A percentile compares a stretch with the other conserved stretches of the same genome.
Conservation (phyloP, 2,888 invertebrate genomes). For the Nesidiocoris tenuis region DNA sequence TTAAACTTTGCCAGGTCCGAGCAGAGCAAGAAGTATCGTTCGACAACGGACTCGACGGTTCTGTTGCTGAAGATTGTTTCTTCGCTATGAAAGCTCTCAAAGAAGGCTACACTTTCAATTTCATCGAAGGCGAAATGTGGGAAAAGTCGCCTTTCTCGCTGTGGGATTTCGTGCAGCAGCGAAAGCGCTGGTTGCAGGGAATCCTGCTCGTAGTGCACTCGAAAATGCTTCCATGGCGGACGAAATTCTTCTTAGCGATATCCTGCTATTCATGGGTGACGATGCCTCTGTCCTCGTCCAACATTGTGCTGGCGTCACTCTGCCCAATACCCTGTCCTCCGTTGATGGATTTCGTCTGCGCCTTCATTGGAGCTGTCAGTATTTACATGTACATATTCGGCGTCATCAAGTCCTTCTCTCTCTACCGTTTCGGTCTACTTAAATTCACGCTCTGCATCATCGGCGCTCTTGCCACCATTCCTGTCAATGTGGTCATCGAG, state of each 20-base stretch:
- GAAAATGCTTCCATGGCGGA: slow-evolving; percentile 72
- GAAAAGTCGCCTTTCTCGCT: slow-evolving; percentile 95
- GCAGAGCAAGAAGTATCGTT: slow-evolving; percentile 91
- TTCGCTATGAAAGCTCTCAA: slow-evolving; percentile 94
- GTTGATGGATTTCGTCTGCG: slow-evolving; percentile 79
- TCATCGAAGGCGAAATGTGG: slow-evolving; percentile 98
- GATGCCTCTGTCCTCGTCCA: slow-evolving; percentile 87
- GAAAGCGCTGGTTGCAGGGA: slow-evolving; percentile 94
- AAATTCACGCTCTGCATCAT: slow-evolving; percentile 77
- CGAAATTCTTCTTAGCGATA: slow-evolving; percentile 79
- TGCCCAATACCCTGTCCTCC: slow-evolving; percentile 87
- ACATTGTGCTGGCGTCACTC: slow-evolving; percentile 77
- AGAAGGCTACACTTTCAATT: slow-evolving; percentile 89
- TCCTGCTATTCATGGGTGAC: slow-evolving; percentile 97
- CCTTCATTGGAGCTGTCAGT: slow-evolving; percentile 89
- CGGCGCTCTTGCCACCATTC: slow-evolving; percentile 87
- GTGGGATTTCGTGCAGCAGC: slow-evolving; percentile 92
- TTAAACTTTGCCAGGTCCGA: slow-evolving; percentile 76
- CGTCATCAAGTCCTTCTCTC: slow-evolving; percentile 91
- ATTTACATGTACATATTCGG: slow-evolving; percentile 98
- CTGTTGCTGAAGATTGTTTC: slow-evolving; percentile 96
- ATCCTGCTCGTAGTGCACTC: slow-evolving; percentile 86
- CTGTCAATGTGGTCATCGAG: slow-evolving; percentile 90
- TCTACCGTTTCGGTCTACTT: slow-evolving; percentile 78
- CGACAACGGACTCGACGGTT: slow-evolving; percentile 94